These are phyloP conservation scores for Periophthalmus modestus DNA, from an alignment of 2,113 vertebrate genomes.

Conservation along the genomic window DNA sequence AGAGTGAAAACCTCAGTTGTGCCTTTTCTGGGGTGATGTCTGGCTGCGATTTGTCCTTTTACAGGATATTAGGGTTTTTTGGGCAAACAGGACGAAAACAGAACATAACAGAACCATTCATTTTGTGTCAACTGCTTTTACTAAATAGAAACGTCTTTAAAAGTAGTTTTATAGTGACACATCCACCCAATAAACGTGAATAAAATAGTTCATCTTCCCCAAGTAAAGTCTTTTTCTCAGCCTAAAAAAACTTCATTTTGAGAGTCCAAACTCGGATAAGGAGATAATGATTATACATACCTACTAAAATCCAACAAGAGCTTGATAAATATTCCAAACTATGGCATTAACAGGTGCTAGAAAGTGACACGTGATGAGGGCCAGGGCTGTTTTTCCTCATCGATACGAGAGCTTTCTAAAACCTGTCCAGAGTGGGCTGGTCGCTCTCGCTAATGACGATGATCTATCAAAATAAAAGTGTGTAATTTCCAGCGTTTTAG, in stretches of 20 bases:
- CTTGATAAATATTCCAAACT: neutral
- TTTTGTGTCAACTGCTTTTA: too few species aligned
- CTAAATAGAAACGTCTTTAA: neutral
- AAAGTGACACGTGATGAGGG: neutral
- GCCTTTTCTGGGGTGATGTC: too few species aligned
- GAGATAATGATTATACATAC: neutral
- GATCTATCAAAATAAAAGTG: neutral
- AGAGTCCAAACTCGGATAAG: neutral
- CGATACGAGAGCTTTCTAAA: neutral
- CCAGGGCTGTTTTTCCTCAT: neutral
- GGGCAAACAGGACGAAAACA: too few species aligned
- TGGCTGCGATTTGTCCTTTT: too few species aligned
- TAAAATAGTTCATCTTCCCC: too few species aligned
- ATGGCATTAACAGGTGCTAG: neutral
- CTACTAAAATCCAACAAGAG: too few species aligned
- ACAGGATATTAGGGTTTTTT: too few species aligned
- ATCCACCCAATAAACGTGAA: too few species aligned
- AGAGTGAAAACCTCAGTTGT: too few species aligned
- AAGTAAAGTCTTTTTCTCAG: neutral
- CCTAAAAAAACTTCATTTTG: neutral
- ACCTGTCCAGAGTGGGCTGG: neutral
- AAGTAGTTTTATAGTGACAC: too few species aligned
- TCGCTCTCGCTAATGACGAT: neutral
- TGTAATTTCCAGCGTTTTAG: neutral
- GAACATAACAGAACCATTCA: too few species aligned